Percentiles rank a stretch among this genome's conserved stretches.
Evolutionary conservation across 2,797 vertebrate genomes (phyloP).

Genomic region (Sciaenops ocellatus): DNA sequence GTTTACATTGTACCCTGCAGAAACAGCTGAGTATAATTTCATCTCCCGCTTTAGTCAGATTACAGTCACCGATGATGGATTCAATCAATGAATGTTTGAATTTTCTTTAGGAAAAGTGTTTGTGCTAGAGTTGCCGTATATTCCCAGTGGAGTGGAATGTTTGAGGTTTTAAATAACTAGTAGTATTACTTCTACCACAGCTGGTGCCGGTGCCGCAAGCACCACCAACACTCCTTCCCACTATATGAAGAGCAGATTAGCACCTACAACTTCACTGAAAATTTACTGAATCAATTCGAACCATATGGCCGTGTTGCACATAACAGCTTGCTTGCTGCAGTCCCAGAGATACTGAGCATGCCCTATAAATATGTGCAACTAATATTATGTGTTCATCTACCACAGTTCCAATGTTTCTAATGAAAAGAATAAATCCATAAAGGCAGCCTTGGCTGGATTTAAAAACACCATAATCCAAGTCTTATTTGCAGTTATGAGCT

Average conservation of each 20-base stretch:
- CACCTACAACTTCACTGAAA: background rate
- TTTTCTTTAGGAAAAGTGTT: background rate
- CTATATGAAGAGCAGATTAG: background rate
- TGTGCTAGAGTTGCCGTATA: background rate
- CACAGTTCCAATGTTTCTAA: background rate
- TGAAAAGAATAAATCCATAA: background rate
- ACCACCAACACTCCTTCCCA: background rate
- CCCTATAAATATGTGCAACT: background rate
- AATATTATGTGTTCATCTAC: background rate
- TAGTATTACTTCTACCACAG: background rate
- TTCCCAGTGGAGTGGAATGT: background rate
- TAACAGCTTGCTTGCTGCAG: background rate
- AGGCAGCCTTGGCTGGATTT: background rate
- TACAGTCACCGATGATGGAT: background rate
- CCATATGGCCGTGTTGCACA: background rate
- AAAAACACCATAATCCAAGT: background rate
- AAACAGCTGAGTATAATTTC: background rate
- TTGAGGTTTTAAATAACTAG: conserved; percentile 21
- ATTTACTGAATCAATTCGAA: background rate
- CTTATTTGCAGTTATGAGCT: background rate
- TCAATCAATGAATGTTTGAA: background rate
- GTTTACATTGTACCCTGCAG: conserved; percentile 19
- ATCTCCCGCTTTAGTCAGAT: background rate
- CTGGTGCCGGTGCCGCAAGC: too few relatives aligned
- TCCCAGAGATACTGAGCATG: background rate